Evolutionary conservation across 1,140 invertebrate genomes (phyloP).

Genomic region (Drosophila albomicans): DNA sequence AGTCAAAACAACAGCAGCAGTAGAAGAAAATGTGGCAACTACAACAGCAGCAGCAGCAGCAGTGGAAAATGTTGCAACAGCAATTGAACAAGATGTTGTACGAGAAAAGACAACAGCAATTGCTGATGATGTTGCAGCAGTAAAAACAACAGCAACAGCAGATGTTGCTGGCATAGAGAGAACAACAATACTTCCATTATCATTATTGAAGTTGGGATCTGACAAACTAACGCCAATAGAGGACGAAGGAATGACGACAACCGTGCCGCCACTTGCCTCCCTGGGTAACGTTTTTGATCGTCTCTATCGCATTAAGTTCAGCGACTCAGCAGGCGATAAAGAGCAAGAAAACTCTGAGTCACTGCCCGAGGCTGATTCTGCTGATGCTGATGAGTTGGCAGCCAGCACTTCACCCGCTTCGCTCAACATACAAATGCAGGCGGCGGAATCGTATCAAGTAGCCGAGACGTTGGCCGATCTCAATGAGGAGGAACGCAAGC

Average conservation of each 20-base stretch:
- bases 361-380: not conserved
- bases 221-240: no score
- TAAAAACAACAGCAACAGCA: not conserved
- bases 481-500: constrained; percentile 63
- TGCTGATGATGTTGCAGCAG: no score
- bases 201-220: no score
- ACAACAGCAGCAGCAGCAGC: not conserved
- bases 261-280: constrained; percentile 29
- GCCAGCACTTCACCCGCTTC: constrained; percentile 24
- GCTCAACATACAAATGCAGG: constrained; percentile 72
- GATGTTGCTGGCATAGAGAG: not conserved
- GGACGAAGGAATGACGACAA: constrained; percentile 39
- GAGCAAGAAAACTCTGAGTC: not conserved
- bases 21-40: not conserved
- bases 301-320: constrained; percentile 65
- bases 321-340: constrained; percentile 16
- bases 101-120: no score
- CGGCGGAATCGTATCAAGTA: constrained; percentile 71
- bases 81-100: not conserved
- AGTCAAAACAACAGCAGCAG: constrained; percentile 13
- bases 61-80: not conserved
- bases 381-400: not conserved
- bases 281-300: constrained; percentile 59
- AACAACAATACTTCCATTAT: not conserved
- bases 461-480: constrained; percentile 72